These are phyloP conservation scores for Troides helena DNA, from an alignment of 2,888 invertebrate species.

Conservation along the genomic window DNA sequence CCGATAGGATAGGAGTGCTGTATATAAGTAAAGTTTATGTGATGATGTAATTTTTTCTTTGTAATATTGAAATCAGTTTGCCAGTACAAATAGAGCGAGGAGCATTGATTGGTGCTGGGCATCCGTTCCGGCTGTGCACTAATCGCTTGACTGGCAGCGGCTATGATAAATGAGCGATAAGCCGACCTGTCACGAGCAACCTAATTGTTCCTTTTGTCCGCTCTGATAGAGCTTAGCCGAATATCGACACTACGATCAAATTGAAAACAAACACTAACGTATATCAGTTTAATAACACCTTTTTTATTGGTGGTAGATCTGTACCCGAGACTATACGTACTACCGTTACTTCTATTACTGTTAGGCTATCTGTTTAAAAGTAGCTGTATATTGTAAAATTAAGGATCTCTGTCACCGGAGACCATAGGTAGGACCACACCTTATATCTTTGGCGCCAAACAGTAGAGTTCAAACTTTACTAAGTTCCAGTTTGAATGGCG, in stretches of 20 bases:
- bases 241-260: constrained; percentile 13
- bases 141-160: constrained; percentile 40
- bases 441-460: too few relatives aligned
- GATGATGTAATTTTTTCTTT: neutral
- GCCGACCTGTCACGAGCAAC: constrained; percentile 33
- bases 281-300: neutral
- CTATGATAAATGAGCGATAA: constrained; percentile 32
- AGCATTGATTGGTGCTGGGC: constrained; percentile 42
- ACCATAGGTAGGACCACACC: too few relatives aligned
- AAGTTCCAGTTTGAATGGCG: too few relatives aligned
- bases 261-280: constrained; percentile 4
- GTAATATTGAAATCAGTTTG: constrained; percentile 12
- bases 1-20: too few relatives aligned
- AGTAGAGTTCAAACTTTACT: too few relatives aligned
- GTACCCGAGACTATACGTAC: too few relatives aligned
- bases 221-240: constrained; percentile 16
- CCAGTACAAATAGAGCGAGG: constrained; percentile 28
- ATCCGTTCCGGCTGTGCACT: constrained; percentile 38
- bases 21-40: too few relatives aligned
- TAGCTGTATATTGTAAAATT: too few relatives aligned
- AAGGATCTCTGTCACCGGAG: too few relatives aligned
- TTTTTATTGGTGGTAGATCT: neutral
- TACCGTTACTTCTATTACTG: too few relatives aligned
- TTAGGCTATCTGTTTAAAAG: too few relatives aligned
- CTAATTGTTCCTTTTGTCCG: constrained; percentile 30